phyloP scores from a whole-genome alignment of 1,140 invertebrate species.

The Cecropterus lyciades region DNA sequence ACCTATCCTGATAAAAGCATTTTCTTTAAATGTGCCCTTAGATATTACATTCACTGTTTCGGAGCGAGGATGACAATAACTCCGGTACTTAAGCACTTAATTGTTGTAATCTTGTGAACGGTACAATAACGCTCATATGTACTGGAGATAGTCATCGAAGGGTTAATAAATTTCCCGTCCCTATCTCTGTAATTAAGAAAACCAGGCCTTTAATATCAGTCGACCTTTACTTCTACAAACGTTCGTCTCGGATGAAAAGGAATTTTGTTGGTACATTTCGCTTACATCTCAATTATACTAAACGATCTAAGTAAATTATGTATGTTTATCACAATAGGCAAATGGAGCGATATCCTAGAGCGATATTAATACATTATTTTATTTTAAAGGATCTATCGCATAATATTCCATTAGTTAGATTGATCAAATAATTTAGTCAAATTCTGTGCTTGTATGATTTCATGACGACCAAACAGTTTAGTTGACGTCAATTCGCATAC shows the following conservation, averaged over 20 bases:
- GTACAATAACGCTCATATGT: constrained; percentile 44
- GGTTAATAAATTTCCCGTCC: constrained; percentile 43
- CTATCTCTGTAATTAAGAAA: constrained; percentile 44
- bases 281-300: background rate
- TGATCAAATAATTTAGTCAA: no score
- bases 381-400: no score
- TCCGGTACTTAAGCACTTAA: constrained; percentile 41
- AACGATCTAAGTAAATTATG: background rate
- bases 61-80: constrained; percentile 34
- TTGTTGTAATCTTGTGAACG: constrained; percentile 34
- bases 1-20: no score
- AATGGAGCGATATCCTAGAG: no score
- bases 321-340: no score
- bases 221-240: constrained; percentile 25
- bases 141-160: constrained; percentile 30
- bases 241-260: constrained; percentile 5
- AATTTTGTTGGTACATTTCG: background rate
- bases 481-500: no score
- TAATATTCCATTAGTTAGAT: no score
- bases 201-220: constrained; percentile 37
- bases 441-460: no score
- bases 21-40: no score
- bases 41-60: background rate
- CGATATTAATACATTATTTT: no score
- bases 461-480: no score